Conservation (phyloP, 2,888 invertebrate species). For the Pollenia angustigena region DNA sequence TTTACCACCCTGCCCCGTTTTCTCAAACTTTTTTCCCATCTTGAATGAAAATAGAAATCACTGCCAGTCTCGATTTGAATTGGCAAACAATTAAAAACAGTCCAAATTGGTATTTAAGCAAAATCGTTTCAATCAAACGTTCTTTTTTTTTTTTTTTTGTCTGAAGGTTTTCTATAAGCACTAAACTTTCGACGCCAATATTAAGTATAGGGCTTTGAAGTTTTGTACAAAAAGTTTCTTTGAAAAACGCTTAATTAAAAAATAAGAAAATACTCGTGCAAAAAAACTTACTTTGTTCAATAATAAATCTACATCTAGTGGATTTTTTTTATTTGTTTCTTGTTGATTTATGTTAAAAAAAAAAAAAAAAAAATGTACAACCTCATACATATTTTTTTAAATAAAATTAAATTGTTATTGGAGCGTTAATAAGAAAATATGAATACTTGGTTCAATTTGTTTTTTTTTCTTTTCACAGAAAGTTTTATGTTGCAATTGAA, state of each 20-base stretch:
- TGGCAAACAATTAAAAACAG: too few relatives aligned
- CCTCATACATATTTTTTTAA: conserved; percentile 24
- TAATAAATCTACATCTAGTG: not conserved
- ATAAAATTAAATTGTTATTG: conserved; percentile 40
- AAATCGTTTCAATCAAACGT: too few relatives aligned
- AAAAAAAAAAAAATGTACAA: not conserved
- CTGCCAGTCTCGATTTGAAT: too few relatives aligned
- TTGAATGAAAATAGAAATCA: too few relatives aligned
- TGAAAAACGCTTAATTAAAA: not conserved
- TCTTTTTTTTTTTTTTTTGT: too few relatives aligned
- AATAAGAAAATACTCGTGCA: not conserved
- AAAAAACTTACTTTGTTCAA: conserved; percentile 41
- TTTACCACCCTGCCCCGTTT: too few relatives aligned
- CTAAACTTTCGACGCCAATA: not conserved
- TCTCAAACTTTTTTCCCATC: too few relatives aligned
- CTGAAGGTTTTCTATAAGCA: not conserved
- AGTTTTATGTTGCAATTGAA: not conserved
- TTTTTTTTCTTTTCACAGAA: not conserved
- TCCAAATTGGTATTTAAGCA: too few relatives aligned
- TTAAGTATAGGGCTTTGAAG: conserved; percentile 8
- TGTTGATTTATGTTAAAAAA: conserved; percentile 39
- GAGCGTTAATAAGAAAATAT: conserved; percentile 48
- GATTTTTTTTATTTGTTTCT: conserved; percentile 9
- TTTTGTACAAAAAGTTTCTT: conserved; percentile 3
- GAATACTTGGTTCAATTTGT: conserved; percentile 1